Conservation (phyloP, 30 jellyfish, hydroid and myxozoan species). For the Cassiopea xamachana region DNA sequence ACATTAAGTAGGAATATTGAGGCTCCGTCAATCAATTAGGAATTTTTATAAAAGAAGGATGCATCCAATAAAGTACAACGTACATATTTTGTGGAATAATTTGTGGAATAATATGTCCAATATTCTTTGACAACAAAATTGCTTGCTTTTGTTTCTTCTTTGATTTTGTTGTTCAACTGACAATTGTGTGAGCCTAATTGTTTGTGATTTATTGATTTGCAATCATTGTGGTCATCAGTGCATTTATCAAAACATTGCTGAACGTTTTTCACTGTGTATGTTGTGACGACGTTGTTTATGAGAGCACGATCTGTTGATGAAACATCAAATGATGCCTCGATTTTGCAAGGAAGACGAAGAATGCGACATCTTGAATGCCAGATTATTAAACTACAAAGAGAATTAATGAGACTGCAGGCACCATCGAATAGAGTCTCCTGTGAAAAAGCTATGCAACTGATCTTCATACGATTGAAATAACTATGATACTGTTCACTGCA, state of each 20-base stretch:
- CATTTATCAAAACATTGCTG: slow-evolving; percentile 22
- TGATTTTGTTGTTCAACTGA: slow-evolving; percentile 9
- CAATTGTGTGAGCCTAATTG: neutral
- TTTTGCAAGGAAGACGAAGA: slow-evolving; percentile 35
- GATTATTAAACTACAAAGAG: neutral
- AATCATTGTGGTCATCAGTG: neutral
- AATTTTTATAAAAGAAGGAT: no score
- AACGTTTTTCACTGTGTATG: neutral
- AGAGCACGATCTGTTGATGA: neutral
- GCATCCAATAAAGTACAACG: no score
- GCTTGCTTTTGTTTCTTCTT: neutral
- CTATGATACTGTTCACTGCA: no score
- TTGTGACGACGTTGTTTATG: neutral
- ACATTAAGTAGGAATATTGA: no score
- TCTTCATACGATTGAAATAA: no score
- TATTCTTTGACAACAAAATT: neutral
- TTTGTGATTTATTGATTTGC: neutral
- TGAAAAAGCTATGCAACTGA: no score
- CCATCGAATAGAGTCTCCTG: no score
- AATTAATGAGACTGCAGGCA: neutral
- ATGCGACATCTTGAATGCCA: slow-evolving; percentile 22
- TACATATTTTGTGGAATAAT: neutral
- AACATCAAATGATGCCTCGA: slow-evolving; percentile 19
- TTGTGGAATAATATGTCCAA: slow-evolving; percentile 28
- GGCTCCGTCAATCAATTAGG: no score